These are phyloP conservation scores for Gerris buenoi DNA, from an alignment of 1,140 invertebrate genomes.

Conservation along the genomic window DNA sequence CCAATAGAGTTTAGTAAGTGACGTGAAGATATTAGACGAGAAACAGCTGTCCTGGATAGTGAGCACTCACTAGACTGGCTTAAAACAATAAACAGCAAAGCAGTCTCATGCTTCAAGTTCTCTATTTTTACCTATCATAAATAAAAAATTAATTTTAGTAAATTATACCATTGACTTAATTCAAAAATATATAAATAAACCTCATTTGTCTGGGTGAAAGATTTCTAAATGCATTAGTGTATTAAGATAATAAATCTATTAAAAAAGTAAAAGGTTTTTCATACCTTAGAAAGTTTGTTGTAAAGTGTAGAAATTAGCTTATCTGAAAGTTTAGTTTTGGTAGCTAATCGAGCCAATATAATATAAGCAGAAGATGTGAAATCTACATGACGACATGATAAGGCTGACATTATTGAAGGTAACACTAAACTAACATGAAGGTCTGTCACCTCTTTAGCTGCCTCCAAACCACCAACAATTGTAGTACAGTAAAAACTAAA, in stretches of 20 bases:
- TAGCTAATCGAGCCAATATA: slow-evolving; percentile 39
- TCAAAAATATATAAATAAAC: too few species aligned
- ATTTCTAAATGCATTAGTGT: too few species aligned
- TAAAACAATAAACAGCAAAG: slow-evolving; percentile 12
- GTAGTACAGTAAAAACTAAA: slow-evolving; percentile 64
- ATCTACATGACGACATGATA: slow-evolving; percentile 48
- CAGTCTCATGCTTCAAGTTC: slow-evolving; percentile 11
- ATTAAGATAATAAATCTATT: too few species aligned
- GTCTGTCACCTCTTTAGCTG: slow-evolving; percentile 36
- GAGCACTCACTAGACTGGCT: slow-evolving; percentile 11
- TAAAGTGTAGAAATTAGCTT: slow-evolving; percentile 44
- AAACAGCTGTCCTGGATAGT: slow-evolving; percentile 6
- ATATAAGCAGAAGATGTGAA: slow-evolving; percentile 58
- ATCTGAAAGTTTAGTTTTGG: slow-evolving; percentile 43
- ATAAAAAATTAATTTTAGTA: not conserved
- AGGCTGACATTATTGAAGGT: slow-evolving; percentile 47
- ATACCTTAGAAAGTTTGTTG: slow-evolving; percentile 37
- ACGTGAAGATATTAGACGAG: not conserved
- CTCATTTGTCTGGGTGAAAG: too few species aligned
- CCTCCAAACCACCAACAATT: slow-evolving; percentile 49
- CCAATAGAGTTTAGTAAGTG: not conserved
- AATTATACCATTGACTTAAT: not conserved
- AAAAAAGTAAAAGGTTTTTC: too few species aligned
- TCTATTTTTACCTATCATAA: slow-evolving; percentile 11
- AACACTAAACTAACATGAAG: slow-evolving; percentile 50